Evolutionary conservation across 2,888 invertebrate genomes (phyloP).

Genomic region (Cantharis flavilabris): DNA sequence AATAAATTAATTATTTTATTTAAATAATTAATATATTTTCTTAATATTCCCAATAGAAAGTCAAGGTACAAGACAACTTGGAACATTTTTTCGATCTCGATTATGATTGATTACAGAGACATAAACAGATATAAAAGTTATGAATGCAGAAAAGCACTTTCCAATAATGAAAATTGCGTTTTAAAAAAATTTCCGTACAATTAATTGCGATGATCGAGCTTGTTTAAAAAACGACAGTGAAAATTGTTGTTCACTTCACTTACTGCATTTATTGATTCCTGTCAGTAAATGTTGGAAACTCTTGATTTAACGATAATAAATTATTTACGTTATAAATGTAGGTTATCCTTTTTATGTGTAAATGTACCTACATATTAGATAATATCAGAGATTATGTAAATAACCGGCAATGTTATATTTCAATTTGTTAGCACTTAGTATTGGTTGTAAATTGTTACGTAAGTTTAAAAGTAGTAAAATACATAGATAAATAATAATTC

Average conservation of each 20-base stretch:
- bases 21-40: too few species aligned
- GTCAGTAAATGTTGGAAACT: background rate
- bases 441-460: background rate
- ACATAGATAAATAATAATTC: background rate
- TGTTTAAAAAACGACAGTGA: background rate
- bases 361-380: background rate
- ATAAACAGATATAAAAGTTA: background rate
- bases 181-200: background rate
- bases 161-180: background rate
- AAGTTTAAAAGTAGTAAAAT: background rate
- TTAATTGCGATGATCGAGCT: background rate
- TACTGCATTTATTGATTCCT: background rate
- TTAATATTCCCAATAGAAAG: too few species aligned
- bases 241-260: background rate
- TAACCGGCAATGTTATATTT: background rate
- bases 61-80: too few species aligned
- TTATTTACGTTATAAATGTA: background rate
- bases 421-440: background rate
- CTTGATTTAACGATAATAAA: background rate
- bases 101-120: background rate
- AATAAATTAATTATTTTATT: background rate
- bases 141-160: background rate
- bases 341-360: background rate
- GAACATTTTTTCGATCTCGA: background rate
- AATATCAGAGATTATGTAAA: background rate